Evolutionary conservation across 2,888 invertebrate species (phyloP), one percentile per base, ranked within the genome.

Genomic region (Acleris cristana): DNA sequence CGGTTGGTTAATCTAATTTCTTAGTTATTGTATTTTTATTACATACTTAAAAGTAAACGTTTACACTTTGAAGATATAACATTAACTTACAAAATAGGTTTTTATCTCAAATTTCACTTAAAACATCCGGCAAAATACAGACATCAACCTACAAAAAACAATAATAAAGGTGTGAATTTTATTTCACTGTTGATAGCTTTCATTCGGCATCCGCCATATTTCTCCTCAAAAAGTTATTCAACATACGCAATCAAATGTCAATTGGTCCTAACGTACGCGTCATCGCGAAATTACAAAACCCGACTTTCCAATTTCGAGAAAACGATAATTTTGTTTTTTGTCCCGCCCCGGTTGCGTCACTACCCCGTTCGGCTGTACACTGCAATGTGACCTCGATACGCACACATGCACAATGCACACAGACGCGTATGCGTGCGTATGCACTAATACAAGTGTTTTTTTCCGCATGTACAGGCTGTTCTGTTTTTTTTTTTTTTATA

Each of bases 351-450:
- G 55, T 70, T 70, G 60, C 67, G 68, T 66, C 67, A 71, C 68
- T 60, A 23, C 69, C 74, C 75, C 80, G 76, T 78, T 76, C 77
- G 73, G 78, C 75, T 80, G 85, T 84, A 79, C 86, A 74, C 73
- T 82, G 86, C 85, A 85, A 79, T 80, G 80, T 91, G 92, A 92
- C 92, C 92, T 87, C 91, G 86, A 85, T 90, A 86, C 83, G 74
- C 84, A 80, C 86, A 86, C 82, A 75, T 60, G 71, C 79, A 70
- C 79, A 79, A 81, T 40, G 78, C 76, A 70, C 72, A 70, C 69
- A 68, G 69, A 54, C 75, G 81, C 70, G 71, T 79, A 6, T 10
- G 77, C 75, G 77, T 79, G 71, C 76, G 71, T 74, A 79, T 79
- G 77, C 83, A 84, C 81, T 74, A 70, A 81, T 76, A 84, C 84